These are phyloP conservation scores for Tetranychus urticae DNA, from an alignment of 1,140 invertebrate genomes.

Conservation along the genomic window DNA sequence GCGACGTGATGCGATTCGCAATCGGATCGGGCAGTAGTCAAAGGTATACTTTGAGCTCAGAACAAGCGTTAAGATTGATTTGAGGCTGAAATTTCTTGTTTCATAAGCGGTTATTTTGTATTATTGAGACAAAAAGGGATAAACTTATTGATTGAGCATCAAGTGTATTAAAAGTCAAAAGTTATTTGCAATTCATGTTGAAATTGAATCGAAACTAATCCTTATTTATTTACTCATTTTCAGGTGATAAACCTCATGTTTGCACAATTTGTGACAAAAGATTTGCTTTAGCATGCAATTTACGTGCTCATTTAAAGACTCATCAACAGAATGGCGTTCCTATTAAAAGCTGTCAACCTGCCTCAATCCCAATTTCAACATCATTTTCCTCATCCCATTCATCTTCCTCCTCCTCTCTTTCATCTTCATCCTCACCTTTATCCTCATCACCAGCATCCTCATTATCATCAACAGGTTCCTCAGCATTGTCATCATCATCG, in stretches of 20 bases:
- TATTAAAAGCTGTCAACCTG: too few relatives aligned
- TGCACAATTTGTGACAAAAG: conserved; percentile 44
- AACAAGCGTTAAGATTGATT: too few relatives aligned
- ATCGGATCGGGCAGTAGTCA: too few relatives aligned
- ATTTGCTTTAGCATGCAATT: conserved; percentile 45
- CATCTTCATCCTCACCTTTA: background rate
- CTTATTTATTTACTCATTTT: background rate
- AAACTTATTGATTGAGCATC: too few relatives aligned
- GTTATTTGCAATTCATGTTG: too few relatives aligned
- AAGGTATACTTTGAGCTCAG: too few relatives aligned
- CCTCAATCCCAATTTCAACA: background rate
- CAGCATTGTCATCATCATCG: background rate
- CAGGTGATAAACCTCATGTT: conserved; percentile 46
- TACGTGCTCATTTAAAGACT: conserved; percentile 45
- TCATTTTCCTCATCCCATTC: background rate
- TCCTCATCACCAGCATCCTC: background rate
- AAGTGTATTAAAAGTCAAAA: too few relatives aligned
- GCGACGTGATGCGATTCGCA: too few relatives aligned
- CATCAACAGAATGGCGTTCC: conserved; percentile 20
- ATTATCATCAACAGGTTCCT: background rate
- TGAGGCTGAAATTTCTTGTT: too few relatives aligned
- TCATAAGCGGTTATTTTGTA: too few relatives aligned
- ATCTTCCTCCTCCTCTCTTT: background rate
- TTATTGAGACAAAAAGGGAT: too few relatives aligned
- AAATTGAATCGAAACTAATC: too few relatives aligned